Conservation (phyloP, 2,888 invertebrate genomes). For the Mechanitis messenoides region DNA sequence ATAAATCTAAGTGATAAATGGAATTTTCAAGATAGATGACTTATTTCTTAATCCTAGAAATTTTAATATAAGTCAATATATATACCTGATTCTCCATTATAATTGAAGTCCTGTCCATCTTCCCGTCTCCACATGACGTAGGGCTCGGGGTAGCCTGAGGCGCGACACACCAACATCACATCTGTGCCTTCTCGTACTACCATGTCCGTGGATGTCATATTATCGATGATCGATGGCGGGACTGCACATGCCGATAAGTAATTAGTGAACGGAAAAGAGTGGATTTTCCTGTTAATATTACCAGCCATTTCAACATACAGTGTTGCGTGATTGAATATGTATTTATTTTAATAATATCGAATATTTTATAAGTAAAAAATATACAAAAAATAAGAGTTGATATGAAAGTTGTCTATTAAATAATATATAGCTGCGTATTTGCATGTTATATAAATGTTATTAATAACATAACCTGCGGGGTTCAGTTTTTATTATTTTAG, state of each 20-base stretch:
- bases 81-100: slow-evolving; percentile 89
- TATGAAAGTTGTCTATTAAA: no score
- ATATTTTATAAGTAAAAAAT: no score
- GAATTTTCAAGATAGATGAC: background rate
- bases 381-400: no score
- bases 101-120: slow-evolving; percentile 91
- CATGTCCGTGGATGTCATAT: slow-evolving; percentile 93
- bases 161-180: slow-evolving; percentile 91
- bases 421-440: no score
- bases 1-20: no score
- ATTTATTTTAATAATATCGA: no score
- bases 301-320: no score
- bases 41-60: background rate
- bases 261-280: slow-evolving; percentile 18
- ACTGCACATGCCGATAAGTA: slow-evolving; percentile 73
- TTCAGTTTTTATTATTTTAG: no score
- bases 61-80: slow-evolving; percentile 7
- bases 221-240: slow-evolving; percentile 92
- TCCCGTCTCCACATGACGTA: slow-evolving; percentile 95
- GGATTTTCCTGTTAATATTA: background rate
- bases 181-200: slow-evolving; percentile 92
- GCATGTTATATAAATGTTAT: no score
- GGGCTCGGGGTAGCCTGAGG: slow-evolving; percentile 91
- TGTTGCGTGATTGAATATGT: no score
- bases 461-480: no score